These are phyloP conservation scores for Tribolium castaneum DNA, from an alignment of 1,140 invertebrate genomes.

Conservation along the genomic window DNA sequence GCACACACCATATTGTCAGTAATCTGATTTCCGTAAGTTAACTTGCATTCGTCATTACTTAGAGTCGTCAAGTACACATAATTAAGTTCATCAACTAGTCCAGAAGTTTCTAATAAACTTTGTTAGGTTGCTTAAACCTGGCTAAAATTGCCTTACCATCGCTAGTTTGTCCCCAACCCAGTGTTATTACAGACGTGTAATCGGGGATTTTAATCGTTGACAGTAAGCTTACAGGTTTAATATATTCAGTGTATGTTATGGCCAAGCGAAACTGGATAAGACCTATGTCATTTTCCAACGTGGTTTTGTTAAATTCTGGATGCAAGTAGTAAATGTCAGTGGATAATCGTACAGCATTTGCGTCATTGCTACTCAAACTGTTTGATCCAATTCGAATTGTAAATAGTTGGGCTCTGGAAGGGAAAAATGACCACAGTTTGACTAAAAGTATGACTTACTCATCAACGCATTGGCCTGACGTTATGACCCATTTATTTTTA, in stretches of 20 bases:
- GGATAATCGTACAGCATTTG: not conserved
- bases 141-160: not conserved
- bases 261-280: not conserved
- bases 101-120: not conserved
- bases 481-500: not conserved
- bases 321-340: not conserved
- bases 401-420: not conserved
- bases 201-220: not conserved
- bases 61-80: not conserved
- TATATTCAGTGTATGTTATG: not conserved
- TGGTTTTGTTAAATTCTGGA: not conserved
- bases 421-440: not conserved
- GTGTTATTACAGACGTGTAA: not conserved
- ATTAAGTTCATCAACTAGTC: not conserved
- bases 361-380: not conserved
- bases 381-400: not conserved
- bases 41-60: not conserved
- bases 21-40: not conserved
- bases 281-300: not conserved
- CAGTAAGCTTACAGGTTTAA: not conserved
- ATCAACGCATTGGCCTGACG: not conserved
- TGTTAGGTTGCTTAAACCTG: too few relatives aligned
- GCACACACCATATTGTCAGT: slow-evolving; percentile 4
- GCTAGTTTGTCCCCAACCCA: not conserved
- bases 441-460: not conserved